Percentiles rank a stretch among this genome's conserved stretches.
These are phyloP conservation scores for Agonopterix arenella DNA, from an alignment of 2,888 invertebrate species.

Conservation along the genomic window DNA sequence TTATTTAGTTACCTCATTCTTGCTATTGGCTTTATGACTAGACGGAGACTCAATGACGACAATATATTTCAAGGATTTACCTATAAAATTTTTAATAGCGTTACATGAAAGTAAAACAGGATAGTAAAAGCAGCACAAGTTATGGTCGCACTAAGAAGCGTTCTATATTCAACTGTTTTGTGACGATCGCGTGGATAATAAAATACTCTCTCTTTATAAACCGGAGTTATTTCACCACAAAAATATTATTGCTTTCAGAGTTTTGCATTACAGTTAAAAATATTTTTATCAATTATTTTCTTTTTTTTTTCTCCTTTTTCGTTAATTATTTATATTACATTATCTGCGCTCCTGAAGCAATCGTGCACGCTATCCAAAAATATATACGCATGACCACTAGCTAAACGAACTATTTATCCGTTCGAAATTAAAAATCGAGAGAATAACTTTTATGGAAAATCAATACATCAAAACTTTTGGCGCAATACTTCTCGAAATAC, in stretches of 20 bases:
- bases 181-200: constrained; percentile 63
- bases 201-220: constrained; percentile 62
- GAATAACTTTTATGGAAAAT: constrained; percentile 68
- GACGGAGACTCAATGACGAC: too few species aligned
- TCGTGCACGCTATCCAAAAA: constrained; percentile 72
- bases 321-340: constrained; percentile 21
- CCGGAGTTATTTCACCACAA: constrained; percentile 56
- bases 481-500: constrained; percentile 73
- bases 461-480: constrained; percentile 76
- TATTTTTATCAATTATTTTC: constrained; percentile 36
- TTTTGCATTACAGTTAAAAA: constrained; percentile 62
- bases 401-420: constrained; percentile 64
- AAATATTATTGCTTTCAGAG: constrained; percentile 73
- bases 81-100: too few species aligned
- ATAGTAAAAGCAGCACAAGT: constrained; percentile 41
- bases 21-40: too few species aligned
- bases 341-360: constrained; percentile 59
- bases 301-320: constrained; percentile 24
- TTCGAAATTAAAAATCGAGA: constrained; percentile 48
- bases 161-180: constrained; percentile 43
- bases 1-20: too few species aligned
- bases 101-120: not conserved
- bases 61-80: too few species aligned
- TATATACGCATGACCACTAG: constrained; percentile 73
- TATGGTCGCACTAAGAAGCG: constrained; percentile 56